Conservation (phyloP, 2,113 vertebrate genomes). For the Sceloporus undulatus region DNA sequence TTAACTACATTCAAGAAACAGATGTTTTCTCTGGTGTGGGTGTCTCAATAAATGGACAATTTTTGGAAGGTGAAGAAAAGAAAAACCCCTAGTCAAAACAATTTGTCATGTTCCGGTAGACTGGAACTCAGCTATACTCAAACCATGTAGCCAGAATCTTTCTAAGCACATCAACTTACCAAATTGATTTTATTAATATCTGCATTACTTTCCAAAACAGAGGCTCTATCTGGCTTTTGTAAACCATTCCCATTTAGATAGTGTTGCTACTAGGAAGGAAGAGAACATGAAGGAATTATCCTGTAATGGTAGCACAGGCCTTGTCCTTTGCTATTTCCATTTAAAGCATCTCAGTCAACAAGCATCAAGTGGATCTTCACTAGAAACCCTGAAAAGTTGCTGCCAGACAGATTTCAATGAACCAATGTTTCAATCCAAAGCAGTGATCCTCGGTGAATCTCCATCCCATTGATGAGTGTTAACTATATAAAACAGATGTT, state of each 20-base stretch:
- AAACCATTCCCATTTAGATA: not conserved
- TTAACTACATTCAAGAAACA: not conserved
- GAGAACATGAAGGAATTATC: not conserved
- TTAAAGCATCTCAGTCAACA: not conserved
- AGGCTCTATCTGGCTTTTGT: not conserved
- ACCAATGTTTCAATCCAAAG: too few species aligned
- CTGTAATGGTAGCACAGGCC: not conserved
- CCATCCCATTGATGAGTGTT: too few species aligned
- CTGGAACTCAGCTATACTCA: slow-evolving; percentile 43
- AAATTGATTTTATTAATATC: not conserved
- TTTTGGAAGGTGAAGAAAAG: slow-evolving; percentile 46
- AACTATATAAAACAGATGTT: too few species aligned
- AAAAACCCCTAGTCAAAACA: slow-evolving; percentile 43
- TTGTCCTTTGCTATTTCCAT: too few species aligned
- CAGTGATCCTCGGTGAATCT: too few species aligned
- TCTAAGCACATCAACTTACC: not conserved
- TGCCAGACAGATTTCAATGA: too few species aligned
- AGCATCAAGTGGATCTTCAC: too few species aligned
- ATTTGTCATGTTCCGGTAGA: slow-evolving; percentile 30
- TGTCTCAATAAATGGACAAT: slow-evolving; percentile 45
- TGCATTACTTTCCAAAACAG: not conserved
- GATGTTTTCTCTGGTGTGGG: not conserved
- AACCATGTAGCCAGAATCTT: not conserved
- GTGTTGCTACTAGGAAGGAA: too few species aligned
- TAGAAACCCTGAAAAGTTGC: not conserved